Evolutionary conservation across 2,888 invertebrate genomes (phyloP).

Genomic region (Heteromurus nitidus): DNA sequence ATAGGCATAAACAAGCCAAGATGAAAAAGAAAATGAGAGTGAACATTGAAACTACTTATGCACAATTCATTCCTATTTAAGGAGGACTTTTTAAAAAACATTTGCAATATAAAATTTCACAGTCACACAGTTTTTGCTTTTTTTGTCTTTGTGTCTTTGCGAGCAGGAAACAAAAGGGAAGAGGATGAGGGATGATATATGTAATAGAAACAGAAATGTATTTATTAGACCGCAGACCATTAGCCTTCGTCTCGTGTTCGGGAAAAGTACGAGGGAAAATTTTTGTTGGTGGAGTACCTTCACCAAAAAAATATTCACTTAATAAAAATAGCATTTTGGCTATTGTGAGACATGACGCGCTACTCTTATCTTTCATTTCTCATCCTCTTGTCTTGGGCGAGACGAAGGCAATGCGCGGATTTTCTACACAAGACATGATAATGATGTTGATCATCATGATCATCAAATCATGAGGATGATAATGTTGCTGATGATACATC

Average conservation of each 20-base stretch:
- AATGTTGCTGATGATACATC: conserved; percentile 5
- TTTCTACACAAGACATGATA: conserved; percentile 10
- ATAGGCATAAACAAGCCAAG: no score
- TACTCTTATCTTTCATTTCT: background rate
- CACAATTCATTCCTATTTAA: no score
- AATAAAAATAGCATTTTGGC: background rate
- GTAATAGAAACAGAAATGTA: background rate
- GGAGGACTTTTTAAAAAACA: no score
- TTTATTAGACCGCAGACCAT: conserved; percentile 21
- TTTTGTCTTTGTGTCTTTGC: no score
- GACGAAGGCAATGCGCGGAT: background rate
- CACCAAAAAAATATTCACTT: conserved; percentile 9
- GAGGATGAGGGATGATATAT: no score
- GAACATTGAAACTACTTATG: no score
- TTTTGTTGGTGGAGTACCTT: background rate
- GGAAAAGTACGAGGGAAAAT: background rate
- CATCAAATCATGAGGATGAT: conserved; percentile 20
- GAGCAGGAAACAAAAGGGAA: no score
- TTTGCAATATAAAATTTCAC: no score
- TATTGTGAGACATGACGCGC: background rate
- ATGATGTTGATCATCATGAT: conserved; percentile 27
- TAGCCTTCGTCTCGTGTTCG: conserved; percentile 11
- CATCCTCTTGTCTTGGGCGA: no score
- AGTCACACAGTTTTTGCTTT: no score
- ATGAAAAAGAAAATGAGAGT: no score